phyloP scores from a whole-genome alignment of 2,797 vertebrate genomes.

The Ciconia nigra region DNA sequence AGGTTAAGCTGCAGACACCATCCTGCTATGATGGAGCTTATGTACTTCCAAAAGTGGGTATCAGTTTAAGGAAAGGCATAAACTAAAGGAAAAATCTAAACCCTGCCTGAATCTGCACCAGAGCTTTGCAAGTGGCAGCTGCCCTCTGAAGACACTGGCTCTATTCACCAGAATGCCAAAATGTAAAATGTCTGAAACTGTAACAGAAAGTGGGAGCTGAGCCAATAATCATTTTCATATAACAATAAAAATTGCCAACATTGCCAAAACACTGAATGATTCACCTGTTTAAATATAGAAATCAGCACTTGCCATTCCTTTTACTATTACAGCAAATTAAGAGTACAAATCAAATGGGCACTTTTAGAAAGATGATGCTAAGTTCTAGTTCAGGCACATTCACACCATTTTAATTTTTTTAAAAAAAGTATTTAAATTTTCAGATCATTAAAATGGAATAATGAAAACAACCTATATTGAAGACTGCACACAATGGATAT shows the following conservation, averaged over 20 bases:
- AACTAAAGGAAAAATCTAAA: neutral
- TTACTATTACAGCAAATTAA: neutral
- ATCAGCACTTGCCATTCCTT: neutral
- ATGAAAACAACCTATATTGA: neutral
- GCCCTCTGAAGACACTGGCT: neutral
- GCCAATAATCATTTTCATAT: neutral
- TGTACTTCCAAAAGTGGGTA: neutral
- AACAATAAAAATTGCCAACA: neutral
- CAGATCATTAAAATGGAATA: conserved; percentile 6
- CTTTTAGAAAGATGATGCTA: neutral
- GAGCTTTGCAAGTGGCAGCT: neutral
- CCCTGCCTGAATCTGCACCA: neutral
- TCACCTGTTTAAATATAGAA: neutral
- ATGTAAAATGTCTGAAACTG: neutral
- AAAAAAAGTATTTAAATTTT: neutral
- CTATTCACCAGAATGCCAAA: neutral
- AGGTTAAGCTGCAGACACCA: neutral
- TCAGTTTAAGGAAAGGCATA: neutral
- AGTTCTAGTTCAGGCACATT: neutral
- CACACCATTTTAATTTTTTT: neutral
- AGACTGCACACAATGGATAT: neutral
- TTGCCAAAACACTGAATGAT: neutral
- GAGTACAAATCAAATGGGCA: neutral
- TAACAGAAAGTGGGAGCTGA: neutral
- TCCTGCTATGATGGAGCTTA: neutral